phyloP scores from a whole-genome alignment of 2,888 invertebrate species.

The Phrixothrix hirtus region DNA sequence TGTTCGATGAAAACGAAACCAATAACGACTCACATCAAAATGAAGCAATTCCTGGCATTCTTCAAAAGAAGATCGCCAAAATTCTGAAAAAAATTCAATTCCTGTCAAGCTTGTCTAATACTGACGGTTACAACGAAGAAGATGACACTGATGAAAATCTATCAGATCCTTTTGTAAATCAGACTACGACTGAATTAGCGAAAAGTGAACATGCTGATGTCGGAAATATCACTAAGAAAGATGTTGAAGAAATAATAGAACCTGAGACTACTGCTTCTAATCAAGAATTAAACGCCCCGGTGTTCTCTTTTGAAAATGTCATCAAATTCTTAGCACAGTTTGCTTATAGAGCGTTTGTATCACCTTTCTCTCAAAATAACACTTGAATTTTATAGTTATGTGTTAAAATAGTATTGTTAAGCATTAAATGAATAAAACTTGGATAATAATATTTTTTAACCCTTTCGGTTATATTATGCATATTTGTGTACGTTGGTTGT shows the following conservation, averaged over 20 bases:
- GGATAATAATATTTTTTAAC: too few species aligned
- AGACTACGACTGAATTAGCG: too few species aligned
- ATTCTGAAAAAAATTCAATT: conserved; percentile 33
- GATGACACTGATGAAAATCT: not conserved
- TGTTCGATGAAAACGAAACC: conserved; percentile 1
- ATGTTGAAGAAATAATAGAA: not conserved
- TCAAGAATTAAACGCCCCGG: not conserved
- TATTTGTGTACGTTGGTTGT: too few species aligned
- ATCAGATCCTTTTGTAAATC: not conserved
- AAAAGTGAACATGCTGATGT: too few species aligned
- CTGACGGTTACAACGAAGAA: not conserved
- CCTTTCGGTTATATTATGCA: too few species aligned
- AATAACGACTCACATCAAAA: conserved; percentile 14
- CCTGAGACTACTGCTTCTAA: not conserved
- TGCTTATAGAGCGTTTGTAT: not conserved
- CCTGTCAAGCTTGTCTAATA: conserved; percentile 21
- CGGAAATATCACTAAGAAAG: not conserved
- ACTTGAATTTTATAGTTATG: too few species aligned
- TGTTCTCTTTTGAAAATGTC: not conserved
- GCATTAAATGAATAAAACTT: too few species aligned
- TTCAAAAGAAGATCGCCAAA: conserved; percentile 34
- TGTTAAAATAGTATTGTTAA: too few species aligned
- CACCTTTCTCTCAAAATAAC: not conserved
- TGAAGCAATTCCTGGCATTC: conserved; percentile 33
- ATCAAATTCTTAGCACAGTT: not conserved